A percentile compares a stretch with the other conserved stretches of the same genome.
phyloP scores from a whole-genome alignment of 2,113 vertebrate species.

The Ochotona curzoniae region DNA sequence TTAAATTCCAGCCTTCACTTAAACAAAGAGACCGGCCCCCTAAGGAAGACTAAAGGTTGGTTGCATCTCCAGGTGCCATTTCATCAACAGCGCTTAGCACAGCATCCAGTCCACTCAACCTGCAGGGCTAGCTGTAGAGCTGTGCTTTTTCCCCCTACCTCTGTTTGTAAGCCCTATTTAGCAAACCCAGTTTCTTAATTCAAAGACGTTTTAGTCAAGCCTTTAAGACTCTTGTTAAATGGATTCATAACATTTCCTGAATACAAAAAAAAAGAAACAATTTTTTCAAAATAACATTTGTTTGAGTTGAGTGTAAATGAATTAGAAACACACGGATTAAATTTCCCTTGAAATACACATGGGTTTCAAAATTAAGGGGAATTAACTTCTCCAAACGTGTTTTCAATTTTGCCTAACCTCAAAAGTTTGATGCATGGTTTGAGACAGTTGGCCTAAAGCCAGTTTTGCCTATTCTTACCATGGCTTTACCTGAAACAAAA shows the following conservation, averaged over 20 bases:
- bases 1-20: neutral
- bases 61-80: neutral
- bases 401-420: slow-evolving; percentile 76
- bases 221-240: slow-evolving; percentile 64
- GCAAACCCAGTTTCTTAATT: slow-evolving; percentile 49
- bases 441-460: slow-evolving; percentile 40
- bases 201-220: slow-evolving; percentile 50
- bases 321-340: slow-evolving; percentile 81
- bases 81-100: neutral
- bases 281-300: slow-evolving; percentile 79
- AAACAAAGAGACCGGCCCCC: neutral
- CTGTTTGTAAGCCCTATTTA: slow-evolving; percentile 31
- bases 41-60: neutral
- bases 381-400: slow-evolving; percentile 77
- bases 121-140: neutral
- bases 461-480: slow-evolving; percentile 60
- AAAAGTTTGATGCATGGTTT: slow-evolving; percentile 69
- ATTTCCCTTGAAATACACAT: slow-evolving; percentile 79
- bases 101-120: neutral
- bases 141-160: neutral
- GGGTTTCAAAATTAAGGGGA: slow-evolving; percentile 78
- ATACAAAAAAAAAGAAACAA: slow-evolving; percentile 62
- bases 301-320: slow-evolving; percentile 81
- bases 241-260: slow-evolving; percentile 72
- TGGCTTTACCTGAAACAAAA: slow-evolving; percentile 53